Conservation (phyloP, 2,113 vertebrate genomes). For the Malurus alboscapulatus region DNA sequence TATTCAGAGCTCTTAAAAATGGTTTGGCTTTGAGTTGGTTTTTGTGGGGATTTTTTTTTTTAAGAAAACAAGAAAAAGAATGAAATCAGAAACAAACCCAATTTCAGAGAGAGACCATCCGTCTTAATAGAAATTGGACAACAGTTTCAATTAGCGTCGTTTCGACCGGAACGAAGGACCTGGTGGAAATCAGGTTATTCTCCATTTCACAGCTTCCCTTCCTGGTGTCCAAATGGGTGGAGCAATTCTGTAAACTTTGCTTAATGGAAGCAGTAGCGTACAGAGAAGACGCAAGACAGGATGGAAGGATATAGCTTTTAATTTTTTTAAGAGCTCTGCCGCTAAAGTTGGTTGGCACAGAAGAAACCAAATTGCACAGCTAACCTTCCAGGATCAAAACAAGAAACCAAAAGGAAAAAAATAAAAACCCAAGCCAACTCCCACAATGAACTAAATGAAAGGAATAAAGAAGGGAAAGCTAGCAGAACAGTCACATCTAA, state of each 20-base stretch:
- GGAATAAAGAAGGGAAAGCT: slow-evolving; percentile 70
- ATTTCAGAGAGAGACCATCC: slow-evolving; percentile 43
- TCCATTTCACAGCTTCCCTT: slow-evolving; percentile 33
- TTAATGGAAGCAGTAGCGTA: slow-evolving; percentile 24
- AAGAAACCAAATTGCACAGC: slow-evolving; percentile 70
- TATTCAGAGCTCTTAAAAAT: slow-evolving; percentile 73
- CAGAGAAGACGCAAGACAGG: background rate
- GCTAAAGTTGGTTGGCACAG: slow-evolving; percentile 62
- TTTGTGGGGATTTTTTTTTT: background rate
- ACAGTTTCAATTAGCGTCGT: slow-evolving; percentile 2
- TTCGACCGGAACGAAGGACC: background rate
- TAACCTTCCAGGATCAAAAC: slow-evolving; percentile 68
- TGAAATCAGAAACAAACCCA: slow-evolving; percentile 39
- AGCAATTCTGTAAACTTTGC: slow-evolving; percentile 46
- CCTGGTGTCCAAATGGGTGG: slow-evolving; percentile 7
- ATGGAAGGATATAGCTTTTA: background rate
- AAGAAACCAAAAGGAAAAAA: slow-evolving; percentile 46
- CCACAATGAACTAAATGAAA: slow-evolving; percentile 64
- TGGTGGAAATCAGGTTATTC: slow-evolving; percentile 37
- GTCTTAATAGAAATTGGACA: slow-evolving; percentile 25
- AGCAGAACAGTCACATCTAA: slow-evolving; percentile 73
- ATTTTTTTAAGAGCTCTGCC: slow-evolving; percentile 73
- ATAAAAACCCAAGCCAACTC: slow-evolving; percentile 51
- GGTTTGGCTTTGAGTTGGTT: background rate
- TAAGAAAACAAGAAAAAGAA: slow-evolving; percentile 8